phyloP scores from a whole-genome alignment of 1,140 invertebrate genomes.

The Lepidotrigona ventralis region DNA sequence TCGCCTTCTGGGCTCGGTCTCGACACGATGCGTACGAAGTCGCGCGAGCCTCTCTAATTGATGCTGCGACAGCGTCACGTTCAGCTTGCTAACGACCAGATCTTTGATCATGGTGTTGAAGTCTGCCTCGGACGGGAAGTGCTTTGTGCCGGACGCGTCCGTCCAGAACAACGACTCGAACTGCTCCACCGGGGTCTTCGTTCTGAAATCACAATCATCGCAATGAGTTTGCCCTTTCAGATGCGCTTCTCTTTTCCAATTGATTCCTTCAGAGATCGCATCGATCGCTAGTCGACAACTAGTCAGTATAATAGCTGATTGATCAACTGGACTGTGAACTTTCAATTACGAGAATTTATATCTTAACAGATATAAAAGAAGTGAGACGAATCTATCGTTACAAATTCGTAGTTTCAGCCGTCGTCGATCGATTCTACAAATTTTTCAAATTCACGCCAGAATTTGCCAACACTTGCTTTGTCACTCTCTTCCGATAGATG shows the following conservation, averaged over 20 bases:
- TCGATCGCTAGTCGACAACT: background rate
- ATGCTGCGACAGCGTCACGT: slow-evolving; percentile 78
- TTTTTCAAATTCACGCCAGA: no score
- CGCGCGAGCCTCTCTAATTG: slow-evolving; percentile 78
- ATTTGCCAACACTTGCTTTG: no score
- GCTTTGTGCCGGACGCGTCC: slow-evolving; percentile 75
- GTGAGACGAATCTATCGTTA: no score
- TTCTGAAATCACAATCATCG: slow-evolving; percentile 42
- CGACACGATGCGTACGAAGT: slow-evolving; percentile 75
- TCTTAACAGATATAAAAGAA: no score
- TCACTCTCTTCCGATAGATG: no score
- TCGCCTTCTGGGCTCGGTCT: slow-evolving; percentile 72
- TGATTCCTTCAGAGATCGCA: background rate
- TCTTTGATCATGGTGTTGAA: slow-evolving; percentile 80
- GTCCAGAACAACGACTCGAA: slow-evolving; percentile 78
- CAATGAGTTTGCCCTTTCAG: no score
- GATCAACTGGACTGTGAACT: no score
- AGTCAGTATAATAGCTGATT: no score
- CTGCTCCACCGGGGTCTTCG: slow-evolving; percentile 56
- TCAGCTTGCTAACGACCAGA: slow-evolving; percentile 80
- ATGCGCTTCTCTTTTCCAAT: background rate
- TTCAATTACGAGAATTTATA: no score
- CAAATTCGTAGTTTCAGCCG: no score
- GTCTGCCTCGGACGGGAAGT: slow-evolving; percentile 80
- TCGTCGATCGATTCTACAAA: no score